Evolutionary conservation across 1,140 invertebrate genomes (phyloP), one percentile per base, ranked within the genome.

Genomic region (Diachasma alloeum): DNA sequence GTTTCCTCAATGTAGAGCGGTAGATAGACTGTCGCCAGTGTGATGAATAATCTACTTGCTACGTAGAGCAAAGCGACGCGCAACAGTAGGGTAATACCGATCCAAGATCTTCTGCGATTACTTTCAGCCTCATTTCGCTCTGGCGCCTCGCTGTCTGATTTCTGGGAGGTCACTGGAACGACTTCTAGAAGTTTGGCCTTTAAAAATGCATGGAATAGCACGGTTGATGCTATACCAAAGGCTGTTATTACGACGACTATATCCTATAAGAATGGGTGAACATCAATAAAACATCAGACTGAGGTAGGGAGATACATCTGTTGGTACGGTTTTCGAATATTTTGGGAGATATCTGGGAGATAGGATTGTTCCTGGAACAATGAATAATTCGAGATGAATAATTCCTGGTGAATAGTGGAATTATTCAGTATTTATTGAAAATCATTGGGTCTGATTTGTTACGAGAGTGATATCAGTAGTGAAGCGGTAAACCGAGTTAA

Each of bases 21-120:
- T 63, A 97, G 92, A 83, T 97, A 98, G 4, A 97, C 94, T 78
- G 97, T 92, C 59, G 94, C 95, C 39, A 97, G 86, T 78, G 96
- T 97, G 78, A 96, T 94, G 83, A 94, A 96, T 11, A 98, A 87
- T 80, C 96, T 91, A 19, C 96, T 95, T 17, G 94, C 93, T 80
- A 97, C 96, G 83, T 97, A 97, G 75, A 90, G 79, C 81, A 90
- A 79, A 10, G 89, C 88, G 0, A 89, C 88, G 26, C 85, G 81
- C 0, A 87, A 17, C 6, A 90, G 74, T 19, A 89, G 75, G 8
- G 82, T 83, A 1, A 81, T 83, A 4, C 77, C 77, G 15, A 84
- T n/a, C 85, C 83, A 86, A 0, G 81, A 81, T 4, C n/a, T 78
- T 79, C 79, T 81, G 75, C 74, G 22, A 74, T 68, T 76, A 44